A percentile compares a stretch with the other conserved stretches of the same genome.
These are phyloP conservation scores for Syngnathoides biaculeatus DNA, from an alignment of 2,113 vertebrate genomes.

Conservation along the genomic window DNA sequence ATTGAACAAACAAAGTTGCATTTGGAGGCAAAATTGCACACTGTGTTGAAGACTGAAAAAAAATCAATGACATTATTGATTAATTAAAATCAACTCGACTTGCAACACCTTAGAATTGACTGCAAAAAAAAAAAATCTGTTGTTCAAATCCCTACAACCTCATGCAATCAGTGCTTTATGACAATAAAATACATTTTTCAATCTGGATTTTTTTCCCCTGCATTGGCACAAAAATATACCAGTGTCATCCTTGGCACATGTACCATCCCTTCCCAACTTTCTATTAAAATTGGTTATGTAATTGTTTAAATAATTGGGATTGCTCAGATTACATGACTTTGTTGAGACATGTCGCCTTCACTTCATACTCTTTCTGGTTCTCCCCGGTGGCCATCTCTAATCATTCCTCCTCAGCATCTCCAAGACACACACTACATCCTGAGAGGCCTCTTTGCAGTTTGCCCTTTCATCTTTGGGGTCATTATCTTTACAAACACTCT, in stretches of 20 bases:
- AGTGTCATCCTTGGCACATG: neutral
- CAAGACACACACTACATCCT: conserved; percentile 55
- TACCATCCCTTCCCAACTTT: neutral
- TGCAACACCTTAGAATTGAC: no score
- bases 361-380: neutral
- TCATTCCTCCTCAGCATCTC: conserved; percentile 47
- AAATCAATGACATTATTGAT: neutral
- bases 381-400: conserved; percentile 54
- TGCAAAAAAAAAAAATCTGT: no score
- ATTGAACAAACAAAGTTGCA: no score
- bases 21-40: no score
- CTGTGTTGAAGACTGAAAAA: no score
- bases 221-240: no score
- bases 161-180: no score
- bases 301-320: neutral
- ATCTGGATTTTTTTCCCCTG: no score
- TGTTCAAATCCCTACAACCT: no score
- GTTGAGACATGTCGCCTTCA: neutral
- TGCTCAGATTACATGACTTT: neutral
- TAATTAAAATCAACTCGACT: no score
- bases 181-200: neutral
- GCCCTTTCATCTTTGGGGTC: conserved; percentile 12
- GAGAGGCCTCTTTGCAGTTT: conserved; percentile 30
- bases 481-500: conserved; percentile 28
- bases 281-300: neutral